Conservation (phyloP, 1,140 invertebrate genomes). For the Nilaparvata lugens region DNA sequence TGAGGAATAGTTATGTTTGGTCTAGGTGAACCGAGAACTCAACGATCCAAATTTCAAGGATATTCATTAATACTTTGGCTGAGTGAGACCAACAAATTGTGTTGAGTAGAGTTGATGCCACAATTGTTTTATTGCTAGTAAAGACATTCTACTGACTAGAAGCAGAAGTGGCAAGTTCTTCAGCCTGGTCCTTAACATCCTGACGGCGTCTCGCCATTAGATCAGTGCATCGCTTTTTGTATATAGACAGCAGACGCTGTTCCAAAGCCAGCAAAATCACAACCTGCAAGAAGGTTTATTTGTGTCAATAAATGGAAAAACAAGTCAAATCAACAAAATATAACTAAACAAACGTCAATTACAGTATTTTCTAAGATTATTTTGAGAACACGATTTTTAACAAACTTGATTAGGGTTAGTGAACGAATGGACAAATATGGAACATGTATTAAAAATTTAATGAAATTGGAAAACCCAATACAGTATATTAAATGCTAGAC, state of each 20-base stretch:
- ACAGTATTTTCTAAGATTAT: no score
- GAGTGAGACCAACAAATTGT: neutral
- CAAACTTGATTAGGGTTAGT: no score
- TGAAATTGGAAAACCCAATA: no score
- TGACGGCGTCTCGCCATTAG: slow-evolving; percentile 72
- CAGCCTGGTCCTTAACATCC: slow-evolving; percentile 87
- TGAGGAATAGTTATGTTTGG: no score
- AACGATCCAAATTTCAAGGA: neutral
- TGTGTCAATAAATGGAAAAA: no score
- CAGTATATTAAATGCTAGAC: no score
- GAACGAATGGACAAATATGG: no score
- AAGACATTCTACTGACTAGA: slow-evolving; percentile 37
- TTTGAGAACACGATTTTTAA: no score
- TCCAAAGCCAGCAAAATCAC: slow-evolving; percentile 69
- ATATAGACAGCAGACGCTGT: slow-evolving; percentile 60
- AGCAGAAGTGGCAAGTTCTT: slow-evolving; percentile 59
- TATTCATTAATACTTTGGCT: neutral
- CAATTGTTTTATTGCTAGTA: no score
- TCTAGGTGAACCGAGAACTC: no score
- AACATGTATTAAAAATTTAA: no score
- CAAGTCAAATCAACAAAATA: neutral
- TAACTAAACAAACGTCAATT: neutral
- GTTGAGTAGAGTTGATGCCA: no score
- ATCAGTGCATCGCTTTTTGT: slow-evolving; percentile 59
- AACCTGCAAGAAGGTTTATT: slow-evolving; percentile 45